Evolutionary conservation across 2,113 vertebrate species (phyloP).

Genomic region (Erythrocercus mccallii): DNA sequence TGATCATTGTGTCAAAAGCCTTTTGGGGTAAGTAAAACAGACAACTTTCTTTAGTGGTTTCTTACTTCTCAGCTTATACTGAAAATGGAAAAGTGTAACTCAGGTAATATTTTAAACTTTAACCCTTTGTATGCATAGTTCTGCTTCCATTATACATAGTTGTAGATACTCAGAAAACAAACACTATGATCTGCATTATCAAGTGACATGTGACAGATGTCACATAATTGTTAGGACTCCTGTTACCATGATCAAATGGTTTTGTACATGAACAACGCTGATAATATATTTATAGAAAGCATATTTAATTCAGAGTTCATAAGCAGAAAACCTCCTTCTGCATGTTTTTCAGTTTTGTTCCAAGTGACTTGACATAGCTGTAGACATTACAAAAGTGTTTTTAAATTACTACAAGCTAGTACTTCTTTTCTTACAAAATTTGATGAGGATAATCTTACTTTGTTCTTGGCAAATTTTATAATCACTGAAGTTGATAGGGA

Average conservation of each 20-base stretch:
- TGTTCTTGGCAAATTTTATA: background rate
- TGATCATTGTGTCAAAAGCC: background rate
- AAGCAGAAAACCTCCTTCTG: background rate
- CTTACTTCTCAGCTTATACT: background rate
- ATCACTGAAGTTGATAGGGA: background rate
- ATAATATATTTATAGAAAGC: background rate
- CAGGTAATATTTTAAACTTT: background rate
- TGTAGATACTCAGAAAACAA: background rate
- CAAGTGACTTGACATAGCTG: background rate
- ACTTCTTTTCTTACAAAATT: background rate
- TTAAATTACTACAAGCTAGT: background rate
- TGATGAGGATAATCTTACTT: background rate
- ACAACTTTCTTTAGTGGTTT: background rate
- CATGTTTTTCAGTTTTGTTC: background rate
- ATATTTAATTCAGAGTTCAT: background rate
- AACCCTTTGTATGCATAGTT: background rate
- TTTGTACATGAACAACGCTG: background rate
- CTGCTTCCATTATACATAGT: background rate
- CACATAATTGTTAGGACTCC: background rate
- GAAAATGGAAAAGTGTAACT: background rate
- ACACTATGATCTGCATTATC: background rate
- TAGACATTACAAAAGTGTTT: background rate
- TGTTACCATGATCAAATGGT: background rate
- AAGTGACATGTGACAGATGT: background rate
- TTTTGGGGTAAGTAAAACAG: background rate